Base-by-base conservation (phyloP, 2,888 invertebrate species). In the Onthophagus sagittarius region DNA sequence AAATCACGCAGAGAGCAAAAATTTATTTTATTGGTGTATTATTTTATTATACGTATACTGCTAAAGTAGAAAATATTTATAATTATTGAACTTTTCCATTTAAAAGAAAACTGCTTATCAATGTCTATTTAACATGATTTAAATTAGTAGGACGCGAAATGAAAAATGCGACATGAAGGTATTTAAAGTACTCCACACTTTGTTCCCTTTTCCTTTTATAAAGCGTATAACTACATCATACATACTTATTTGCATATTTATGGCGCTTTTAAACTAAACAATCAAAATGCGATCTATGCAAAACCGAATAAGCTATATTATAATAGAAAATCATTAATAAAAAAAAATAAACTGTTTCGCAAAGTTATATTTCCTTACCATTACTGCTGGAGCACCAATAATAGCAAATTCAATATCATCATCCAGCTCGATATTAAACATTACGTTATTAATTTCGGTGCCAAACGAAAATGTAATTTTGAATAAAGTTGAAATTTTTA, bases 341-440 rank as follows among this genome's bases (percentile, higher is more conserved):
- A 53, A 33, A 33, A 9, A 9, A 53, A 1, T 9, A 53, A 53
- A 53, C 39, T 53, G 39, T 53, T 11, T 7, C 39, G 6, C 39
- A 53, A 53, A 53, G 7, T 1, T 9, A 1, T 53, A 9, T 53
- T 53, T 53, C 11, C 81, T 83, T 86, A 90, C 89, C 85, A 88
- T 88, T 77, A 89, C 89, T 69, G 92, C 91, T 80, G 91, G 86
- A 72, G 91, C 89, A 82, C 71, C 64, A 15, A 92, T 88, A 82
- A 92, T 89, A 80, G 90, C 88, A 84, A 92, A 92, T 62, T 90
- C 87, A 69, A 89, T 88, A 81, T 91, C 90, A 79, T 91, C 91
- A 84, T 91, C 91, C 84, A 84, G 82, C 63, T 81, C 81, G 76
- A 82, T 82, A 78, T 84, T 82, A 73, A 84, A 77, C 85, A 85